Evolutionary conservation across 2,888 invertebrate species (phyloP).

Genomic region (Hymenopus coronatus): DNA sequence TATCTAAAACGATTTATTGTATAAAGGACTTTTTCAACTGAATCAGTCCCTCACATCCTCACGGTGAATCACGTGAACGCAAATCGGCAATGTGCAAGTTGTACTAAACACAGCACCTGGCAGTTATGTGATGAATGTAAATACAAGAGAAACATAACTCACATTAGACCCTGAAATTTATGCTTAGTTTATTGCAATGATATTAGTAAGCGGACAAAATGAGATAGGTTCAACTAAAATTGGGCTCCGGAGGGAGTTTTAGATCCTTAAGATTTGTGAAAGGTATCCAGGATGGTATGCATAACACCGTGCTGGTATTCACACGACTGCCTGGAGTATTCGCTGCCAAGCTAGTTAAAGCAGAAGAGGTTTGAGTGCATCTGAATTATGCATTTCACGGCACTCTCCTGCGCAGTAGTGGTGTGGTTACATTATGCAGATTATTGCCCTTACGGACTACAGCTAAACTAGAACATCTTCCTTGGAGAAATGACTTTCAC

Average conservation of each 20-base stretch:
- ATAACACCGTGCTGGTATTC: neutral
- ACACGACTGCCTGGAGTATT: neutral
- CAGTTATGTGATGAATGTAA: too few relatives aligned
- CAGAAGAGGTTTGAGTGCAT: constrained; percentile 16
- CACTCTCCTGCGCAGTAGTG: neutral
- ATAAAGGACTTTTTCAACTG: too few relatives aligned
- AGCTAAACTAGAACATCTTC: neutral
- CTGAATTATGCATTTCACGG: constrained; percentile 23
- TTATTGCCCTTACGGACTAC: neutral
- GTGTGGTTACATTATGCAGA: constrained; percentile 19
- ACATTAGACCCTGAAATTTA: too few relatives aligned
- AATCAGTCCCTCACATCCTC: too few relatives aligned
- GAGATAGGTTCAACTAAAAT: too few relatives aligned
- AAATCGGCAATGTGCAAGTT: too few relatives aligned
- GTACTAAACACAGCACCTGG: too few relatives aligned
- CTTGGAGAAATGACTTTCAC: neutral
- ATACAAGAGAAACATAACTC: too few relatives aligned
- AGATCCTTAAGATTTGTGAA: neutral
- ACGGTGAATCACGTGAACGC: too few relatives aligned
- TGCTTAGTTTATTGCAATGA: too few relatives aligned
- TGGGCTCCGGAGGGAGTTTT: neutral
- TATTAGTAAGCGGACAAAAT: too few relatives aligned
- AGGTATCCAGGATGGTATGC: neutral
- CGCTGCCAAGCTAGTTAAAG: constrained; percentile 10
- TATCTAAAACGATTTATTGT: too few relatives aligned